Evolutionary conservation across 2,888 invertebrate genomes (phyloP), one percentile per base, ranked within the genome.

Genomic region (Lucinisca nassula): DNA sequence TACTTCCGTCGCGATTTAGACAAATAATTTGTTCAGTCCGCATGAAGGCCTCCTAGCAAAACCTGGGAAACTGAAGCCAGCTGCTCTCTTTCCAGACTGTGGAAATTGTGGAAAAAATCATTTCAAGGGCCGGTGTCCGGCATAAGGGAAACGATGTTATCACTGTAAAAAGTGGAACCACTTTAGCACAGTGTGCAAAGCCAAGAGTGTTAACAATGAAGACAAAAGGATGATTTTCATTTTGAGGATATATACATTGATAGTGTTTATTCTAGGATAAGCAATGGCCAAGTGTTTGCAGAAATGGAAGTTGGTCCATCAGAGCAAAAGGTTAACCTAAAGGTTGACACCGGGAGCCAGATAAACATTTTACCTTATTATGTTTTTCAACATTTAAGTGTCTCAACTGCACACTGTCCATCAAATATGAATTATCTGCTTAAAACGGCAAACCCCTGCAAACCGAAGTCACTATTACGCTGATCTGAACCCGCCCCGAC

Each of bases 161-260:
- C 14, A 10, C 17, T 77, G 77, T 37, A 55, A 77, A 17, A 61
- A 61, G 17, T 77, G 55, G 77, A 77, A 77, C 38, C 77, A 77
- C 35, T 77, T 77, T 35, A 30, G 14, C 4, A 27, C 17, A 37
- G 4, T 4, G 24, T 77, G 77, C 24, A 51, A 40, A 12, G 32
- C 77, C 27, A 58, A 38, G 21, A 51, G 32, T 55, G 77, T 77
- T 24, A 55, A 77, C 35, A 51, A 77, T 45, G 77, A 58, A 40
- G 67, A 67, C 35, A 35, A 35, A 35, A 35, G 21, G 67, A 67
- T 17, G 67, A 67, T 67, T 2, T 27, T 2, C 27, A 24, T 27
- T 24, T 27, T 32, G 45, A 74, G 38, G 74, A 74, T 10, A 40
- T 74, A 12, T 45, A 40, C 17, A 74, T 74, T 74, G 74, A 74